A percentile compares a stretch with the other conserved stretches of the same genome.
Evolutionary conservation across 2,888 invertebrate genomes (phyloP).

Genomic region (Diplolepis rosae): DNA sequence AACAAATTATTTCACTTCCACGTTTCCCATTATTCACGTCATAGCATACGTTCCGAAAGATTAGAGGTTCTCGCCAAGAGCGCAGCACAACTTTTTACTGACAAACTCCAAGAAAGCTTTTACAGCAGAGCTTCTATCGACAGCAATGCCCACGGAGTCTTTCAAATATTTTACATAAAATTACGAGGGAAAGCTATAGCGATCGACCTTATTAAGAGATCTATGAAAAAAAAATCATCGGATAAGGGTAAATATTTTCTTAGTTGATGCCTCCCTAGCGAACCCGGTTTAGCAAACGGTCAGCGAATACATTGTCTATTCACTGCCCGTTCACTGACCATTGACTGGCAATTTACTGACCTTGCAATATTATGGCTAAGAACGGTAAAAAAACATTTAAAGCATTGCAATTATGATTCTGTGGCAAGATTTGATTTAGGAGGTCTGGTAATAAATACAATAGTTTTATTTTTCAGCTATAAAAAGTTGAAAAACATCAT

Average conservation of each 20-base stretch:
- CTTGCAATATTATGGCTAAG: too few relatives aligned
- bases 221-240: not conserved
- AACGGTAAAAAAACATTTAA: too few relatives aligned
- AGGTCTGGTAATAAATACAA: too few relatives aligned
- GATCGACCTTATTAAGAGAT: constrained; percentile 15
- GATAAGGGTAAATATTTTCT: not conserved
- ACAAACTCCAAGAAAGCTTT: constrained; percentile 33
- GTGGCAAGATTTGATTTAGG: too few relatives aligned
- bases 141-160: constrained; percentile 34
- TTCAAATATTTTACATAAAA: constrained; percentile 29
- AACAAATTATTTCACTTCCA: not conserved
- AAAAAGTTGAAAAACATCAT: too few relatives aligned
- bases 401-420: too few relatives aligned
- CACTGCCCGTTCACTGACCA: too few relatives aligned
- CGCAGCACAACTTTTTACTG: constrained; percentile 26
- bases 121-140: constrained; percentile 10
- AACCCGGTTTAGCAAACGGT: too few relatives aligned
- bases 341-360: too few relatives aligned
- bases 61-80: constrained; percentile 29
- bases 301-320: too few relatives aligned
- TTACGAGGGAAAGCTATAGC: constrained; percentile 36
- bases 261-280: not conserved
- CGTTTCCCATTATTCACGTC: not conserved
- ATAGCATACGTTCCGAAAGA: constrained; percentile 26
- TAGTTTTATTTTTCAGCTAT: too few relatives aligned